phyloP scores from a whole-genome alignment of 30 jellyfish, hydroid and myxozoan genomes.

The Hydractinia echinata region DNA sequence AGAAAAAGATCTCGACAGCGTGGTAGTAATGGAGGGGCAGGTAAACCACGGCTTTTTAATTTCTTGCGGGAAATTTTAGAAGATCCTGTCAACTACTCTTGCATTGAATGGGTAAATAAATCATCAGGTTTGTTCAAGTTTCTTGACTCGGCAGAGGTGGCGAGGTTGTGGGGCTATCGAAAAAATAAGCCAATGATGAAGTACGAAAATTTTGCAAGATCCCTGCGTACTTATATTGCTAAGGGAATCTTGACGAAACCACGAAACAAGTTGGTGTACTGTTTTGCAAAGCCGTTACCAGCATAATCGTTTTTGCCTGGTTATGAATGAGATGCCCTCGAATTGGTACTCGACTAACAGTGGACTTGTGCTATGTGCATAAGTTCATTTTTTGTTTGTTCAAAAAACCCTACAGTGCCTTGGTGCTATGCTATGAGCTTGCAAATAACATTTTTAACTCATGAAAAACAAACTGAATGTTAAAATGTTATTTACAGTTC shows the following conservation, averaged over 20 bases:
- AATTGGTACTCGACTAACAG: background rate
- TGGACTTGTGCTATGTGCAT: conserved; percentile 11
- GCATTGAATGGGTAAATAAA: conserved; percentile 86
- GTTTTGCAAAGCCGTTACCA: conserved; percentile 50
- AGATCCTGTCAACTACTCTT: conserved; percentile 47
- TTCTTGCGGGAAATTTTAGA: conserved; percentile 58
- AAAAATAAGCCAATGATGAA: conserved; percentile 87
- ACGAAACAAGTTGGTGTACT: conserved; percentile 81
- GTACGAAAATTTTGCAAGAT: conserved; percentile 89
- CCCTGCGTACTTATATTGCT: conserved; percentile 88
- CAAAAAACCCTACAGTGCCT: conserved; percentile 2
- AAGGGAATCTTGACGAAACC: conserved; percentile 79
- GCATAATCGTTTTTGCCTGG: background rate
- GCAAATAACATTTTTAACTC: too few species aligned
- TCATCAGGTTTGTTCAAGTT: conserved; percentile 71
- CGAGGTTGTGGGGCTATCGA: conserved; percentile 90
- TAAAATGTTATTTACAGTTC: background rate
- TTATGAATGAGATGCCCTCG: too few species aligned
- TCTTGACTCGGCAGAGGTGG: conserved; percentile 71
- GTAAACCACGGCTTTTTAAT: conserved; percentile 69
- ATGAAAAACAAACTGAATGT: too few species aligned
- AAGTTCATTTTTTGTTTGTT: conserved; percentile 3
- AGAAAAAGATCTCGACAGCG: background rate
- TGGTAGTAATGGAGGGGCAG: background rate
- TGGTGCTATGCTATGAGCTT: too few species aligned